These are phyloP conservation scores for Ciconia nigra DNA, from an alignment of 2,797 vertebrate genomes.

Conservation along the genomic window DNA sequence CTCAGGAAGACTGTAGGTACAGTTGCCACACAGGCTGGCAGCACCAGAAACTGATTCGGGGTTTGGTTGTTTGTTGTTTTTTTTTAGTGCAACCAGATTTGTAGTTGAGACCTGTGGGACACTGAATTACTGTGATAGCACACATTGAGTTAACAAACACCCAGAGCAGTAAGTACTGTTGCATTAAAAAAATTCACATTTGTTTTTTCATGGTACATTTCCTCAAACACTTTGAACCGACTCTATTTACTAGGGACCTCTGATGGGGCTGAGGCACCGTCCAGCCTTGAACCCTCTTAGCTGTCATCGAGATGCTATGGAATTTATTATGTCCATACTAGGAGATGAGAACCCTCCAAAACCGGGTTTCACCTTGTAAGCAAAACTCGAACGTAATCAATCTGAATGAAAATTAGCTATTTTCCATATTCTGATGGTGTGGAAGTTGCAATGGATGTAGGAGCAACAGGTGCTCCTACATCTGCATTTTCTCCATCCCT, in stretches of 20 bases:
- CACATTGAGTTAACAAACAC: conserved; percentile 45
- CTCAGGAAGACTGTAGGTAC: conserved; percentile 54
- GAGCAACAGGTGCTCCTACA: conserved; percentile 14
- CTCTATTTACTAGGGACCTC: not conserved
- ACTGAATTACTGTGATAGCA: conserved; percentile 53
- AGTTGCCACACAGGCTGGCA: conserved; percentile 52
- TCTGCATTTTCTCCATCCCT: conserved; percentile 33
- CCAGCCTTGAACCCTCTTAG: conserved; percentile 19
- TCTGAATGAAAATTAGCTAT: conserved; percentile 14
- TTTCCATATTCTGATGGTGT: conserved; percentile 1
- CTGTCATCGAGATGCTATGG: conserved; percentile 37
- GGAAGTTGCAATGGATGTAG: not conserved
- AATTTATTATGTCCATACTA: not conserved
- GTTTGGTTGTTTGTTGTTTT: not conserved
- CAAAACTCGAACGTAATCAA: not conserved
- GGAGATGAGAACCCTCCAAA: conserved; percentile 48
- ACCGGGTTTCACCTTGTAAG: not conserved
- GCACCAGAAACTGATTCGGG: conserved; percentile 13
- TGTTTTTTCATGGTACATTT: conserved; percentile 1
- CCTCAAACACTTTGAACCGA: conserved; percentile 9
- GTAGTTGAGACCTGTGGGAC: conserved; percentile 42
- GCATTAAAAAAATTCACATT: conserved; percentile 46
- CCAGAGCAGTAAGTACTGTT: conserved; percentile 25
- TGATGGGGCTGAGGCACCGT: not conserved
- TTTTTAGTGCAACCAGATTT: conserved; percentile 36